These are phyloP conservation scores for Melanaphis sacchari DNA, from an alignment of 1,140 invertebrate genomes.

Conservation along the genomic window DNA sequence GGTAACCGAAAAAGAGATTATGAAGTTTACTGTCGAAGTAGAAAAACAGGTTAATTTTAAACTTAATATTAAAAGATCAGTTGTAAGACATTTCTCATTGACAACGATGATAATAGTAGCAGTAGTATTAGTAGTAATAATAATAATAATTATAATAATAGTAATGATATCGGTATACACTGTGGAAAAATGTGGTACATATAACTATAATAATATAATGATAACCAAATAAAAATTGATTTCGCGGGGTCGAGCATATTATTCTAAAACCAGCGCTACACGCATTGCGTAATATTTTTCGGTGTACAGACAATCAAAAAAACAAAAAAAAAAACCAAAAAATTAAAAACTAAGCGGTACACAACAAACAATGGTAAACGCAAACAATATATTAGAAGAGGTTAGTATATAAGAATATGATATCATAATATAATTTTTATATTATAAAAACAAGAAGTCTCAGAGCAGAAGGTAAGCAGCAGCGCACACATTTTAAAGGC, in stretches of 20 bases:
- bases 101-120: neutral
- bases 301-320: neutral
- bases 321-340: neutral
- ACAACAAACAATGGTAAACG: neutral
- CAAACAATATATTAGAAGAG: neutral
- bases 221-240: neutral
- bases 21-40: neutral
- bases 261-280: constrained; percentile 3
- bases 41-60: neutral
- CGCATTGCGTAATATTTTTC: constrained; percentile 28
- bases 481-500: neutral
- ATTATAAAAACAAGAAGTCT: neutral
- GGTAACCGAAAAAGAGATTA: constrained; percentile 47
- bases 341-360: constrained; percentile 23
- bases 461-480: neutral
- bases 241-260: neutral
- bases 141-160: neutral
- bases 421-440: neutral
- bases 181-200: neutral
- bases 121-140: neutral
- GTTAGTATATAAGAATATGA: neutral
- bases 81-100: neutral
- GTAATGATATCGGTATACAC: neutral
- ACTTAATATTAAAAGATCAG: constrained; percentile 9
- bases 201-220: constrained; percentile 13